Percentiles rank a stretch among this genome's conserved stretches.
phyloP scores from a whole-genome alignment of 1,140 invertebrate species.

The Doryteuthis pealeii region DNA sequence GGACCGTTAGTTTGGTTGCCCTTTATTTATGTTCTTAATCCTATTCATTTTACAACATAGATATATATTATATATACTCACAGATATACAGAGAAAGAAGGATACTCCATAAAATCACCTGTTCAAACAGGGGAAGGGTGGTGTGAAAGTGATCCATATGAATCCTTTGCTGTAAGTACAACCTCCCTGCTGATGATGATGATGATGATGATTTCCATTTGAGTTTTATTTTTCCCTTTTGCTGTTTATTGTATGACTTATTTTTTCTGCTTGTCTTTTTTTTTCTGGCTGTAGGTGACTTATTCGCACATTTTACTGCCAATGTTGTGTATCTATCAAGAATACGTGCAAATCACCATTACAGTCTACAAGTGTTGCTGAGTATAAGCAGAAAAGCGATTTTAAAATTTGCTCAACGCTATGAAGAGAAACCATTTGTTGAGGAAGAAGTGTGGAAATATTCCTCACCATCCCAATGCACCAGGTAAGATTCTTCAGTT shows the following conservation, averaged over 20 bases:
- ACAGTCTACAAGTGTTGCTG: constrained; percentile 89
- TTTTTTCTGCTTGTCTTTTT: neutral
- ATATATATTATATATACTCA: too few species aligned
- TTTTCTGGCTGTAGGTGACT: constrained; percentile 71
- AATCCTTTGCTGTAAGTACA: too few species aligned
- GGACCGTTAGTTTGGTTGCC: too few species aligned
- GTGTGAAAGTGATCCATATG: too few species aligned
- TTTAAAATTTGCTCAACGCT: constrained; percentile 80
- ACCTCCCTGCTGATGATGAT: too few species aligned
- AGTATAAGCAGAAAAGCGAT: constrained; percentile 83
- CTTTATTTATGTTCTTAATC: too few species aligned
- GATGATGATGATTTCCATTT: too few species aligned
- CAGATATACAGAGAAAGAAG: too few species aligned
- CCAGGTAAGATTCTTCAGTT: too few species aligned
- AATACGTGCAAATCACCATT: constrained; percentile 92
- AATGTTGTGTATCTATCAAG: constrained; percentile 92
- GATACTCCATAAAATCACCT: too few species aligned
- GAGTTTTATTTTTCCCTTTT: neutral
- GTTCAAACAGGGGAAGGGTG: too few species aligned
- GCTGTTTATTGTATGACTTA: neutral
- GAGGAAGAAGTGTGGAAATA: constrained; percentile 80
- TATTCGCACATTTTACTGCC: constrained; percentile 92
- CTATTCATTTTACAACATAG: too few species aligned
- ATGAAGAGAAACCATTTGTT: constrained; percentile 88
- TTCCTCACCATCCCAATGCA: constrained; percentile 95